Percentiles rank a stretch among this genome's conserved stretches.
Evolutionary conservation across 2,113 vertebrate species (phyloP).

Genomic region (Conger conger): DNA sequence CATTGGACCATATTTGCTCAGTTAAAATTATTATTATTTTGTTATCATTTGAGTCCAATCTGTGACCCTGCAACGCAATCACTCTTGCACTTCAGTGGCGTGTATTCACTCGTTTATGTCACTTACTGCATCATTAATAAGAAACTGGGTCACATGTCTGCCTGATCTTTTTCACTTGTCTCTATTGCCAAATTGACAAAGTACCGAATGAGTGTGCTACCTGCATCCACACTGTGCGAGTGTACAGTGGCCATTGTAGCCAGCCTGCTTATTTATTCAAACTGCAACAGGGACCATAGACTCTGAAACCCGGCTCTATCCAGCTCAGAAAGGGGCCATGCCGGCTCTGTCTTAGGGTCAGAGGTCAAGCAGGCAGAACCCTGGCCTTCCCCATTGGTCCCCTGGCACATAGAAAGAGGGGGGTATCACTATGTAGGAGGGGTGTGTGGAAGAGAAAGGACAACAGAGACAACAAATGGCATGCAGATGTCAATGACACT

Average conservation of each 20-base stretch:
- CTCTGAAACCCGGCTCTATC: not conserved
- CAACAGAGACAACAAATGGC: constrained; percentile 15
- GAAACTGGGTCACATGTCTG: not conserved
- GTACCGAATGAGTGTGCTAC: not conserved
- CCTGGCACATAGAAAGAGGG: not conserved
- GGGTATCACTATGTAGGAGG: not conserved
- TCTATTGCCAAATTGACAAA: not conserved
- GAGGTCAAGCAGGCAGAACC: not conserved
- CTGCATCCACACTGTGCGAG: not conserved
- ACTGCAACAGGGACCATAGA: not conserved
- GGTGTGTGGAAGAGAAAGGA: constrained; percentile 9
- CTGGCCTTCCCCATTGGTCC: not conserved
- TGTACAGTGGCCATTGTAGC: not conserved
- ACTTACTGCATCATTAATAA: not conserved
- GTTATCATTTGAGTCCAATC: not conserved
- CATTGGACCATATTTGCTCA: not conserved
- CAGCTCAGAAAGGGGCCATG: not conserved
- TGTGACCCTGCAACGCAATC: not conserved
- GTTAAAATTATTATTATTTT: not conserved
- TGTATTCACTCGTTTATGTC: not conserved
- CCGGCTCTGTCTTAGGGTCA: not conserved
- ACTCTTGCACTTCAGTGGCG: not conserved
- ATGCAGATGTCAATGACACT: constrained; percentile 15
- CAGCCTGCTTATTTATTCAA: not conserved
- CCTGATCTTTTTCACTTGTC: not conserved